These are phyloP conservation scores for Triops cancriformis DNA, from an alignment of 1,140 invertebrate species.

Conservation along the genomic window DNA sequence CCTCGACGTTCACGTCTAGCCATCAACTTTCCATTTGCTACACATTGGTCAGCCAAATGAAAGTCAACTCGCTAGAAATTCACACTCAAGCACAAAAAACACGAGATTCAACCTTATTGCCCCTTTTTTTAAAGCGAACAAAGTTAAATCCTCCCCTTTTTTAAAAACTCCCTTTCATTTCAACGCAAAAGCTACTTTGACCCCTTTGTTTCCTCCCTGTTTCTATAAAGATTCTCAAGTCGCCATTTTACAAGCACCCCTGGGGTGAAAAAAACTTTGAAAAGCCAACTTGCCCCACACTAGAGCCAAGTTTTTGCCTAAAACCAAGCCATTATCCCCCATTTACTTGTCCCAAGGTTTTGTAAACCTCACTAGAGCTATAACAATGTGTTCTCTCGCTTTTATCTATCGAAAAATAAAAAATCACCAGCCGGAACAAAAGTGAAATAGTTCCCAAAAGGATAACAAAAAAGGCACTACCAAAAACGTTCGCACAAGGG, in stretches of 20 bases:
- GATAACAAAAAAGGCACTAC: background rate
- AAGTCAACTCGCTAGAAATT: background rate
- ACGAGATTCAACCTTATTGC: constrained; percentile 1
- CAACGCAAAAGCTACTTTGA: background rate
- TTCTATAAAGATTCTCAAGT: background rate
- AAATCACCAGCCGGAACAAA: too few species aligned
- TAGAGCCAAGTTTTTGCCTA: constrained; percentile 1
- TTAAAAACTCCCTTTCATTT: background rate
- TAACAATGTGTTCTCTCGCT: too few species aligned
- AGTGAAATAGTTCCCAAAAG: background rate
- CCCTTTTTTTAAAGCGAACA: background rate
- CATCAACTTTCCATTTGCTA: background rate
- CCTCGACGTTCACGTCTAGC: background rate
- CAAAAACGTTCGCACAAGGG: too few species aligned
- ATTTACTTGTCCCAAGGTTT: too few species aligned
- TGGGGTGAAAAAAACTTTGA: background rate
- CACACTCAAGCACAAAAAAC: background rate
- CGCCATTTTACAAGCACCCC: background rate
- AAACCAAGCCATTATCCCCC: background rate
- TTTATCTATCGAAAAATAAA: too few species aligned
- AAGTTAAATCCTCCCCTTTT: background rate
- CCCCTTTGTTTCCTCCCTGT: too few species aligned
- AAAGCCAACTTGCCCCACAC: background rate
- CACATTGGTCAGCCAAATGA: background rate
- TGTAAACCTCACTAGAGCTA: too few species aligned